Base-by-base conservation (phyloP, 2,797 vertebrate species). In the Gallinago stenura region DNA sequence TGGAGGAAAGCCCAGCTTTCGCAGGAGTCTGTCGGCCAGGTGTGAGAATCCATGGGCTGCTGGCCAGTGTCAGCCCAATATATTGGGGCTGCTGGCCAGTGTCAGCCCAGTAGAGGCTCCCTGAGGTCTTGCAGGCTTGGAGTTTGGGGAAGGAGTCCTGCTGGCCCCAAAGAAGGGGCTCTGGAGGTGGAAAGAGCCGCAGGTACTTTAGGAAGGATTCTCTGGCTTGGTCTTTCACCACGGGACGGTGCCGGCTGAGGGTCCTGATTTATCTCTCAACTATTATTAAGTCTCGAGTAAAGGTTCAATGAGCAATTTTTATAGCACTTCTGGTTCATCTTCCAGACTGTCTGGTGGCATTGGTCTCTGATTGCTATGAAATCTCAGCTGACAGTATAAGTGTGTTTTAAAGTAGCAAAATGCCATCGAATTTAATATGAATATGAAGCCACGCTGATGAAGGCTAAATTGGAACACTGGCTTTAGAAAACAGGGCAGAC, bases 1-100 rank as follows among this genome's bases (percentile, higher is more conserved):
- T 93, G 87, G 60, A 89, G 71, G 87, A 91, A 73, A 96, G 90
- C 92, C 92, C 78, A 85, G 72, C 61, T 97, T 97, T 96, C 91
- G 93, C 92, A 93, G 84, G 87, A 93, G 83, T 70, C 96, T 91
- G 73, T 94, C 12, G 35, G 72, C 91, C 43, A 97, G 95, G 91
- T 97, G 84, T 95, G 83, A 93, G 95, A 88, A 89, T 91, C 62
- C 13, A 2, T 70, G 88, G 94, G 95, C 94, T 95, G 87, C 89
- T 93, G 90, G 94, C 96, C 94, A 95, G 83, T 66, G 71, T 96
- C 82, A 96, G 77, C 83, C n/a, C 80, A 45, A 37, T 92, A 24
- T 56, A 79, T 76, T 56, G 77, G 75, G 37, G 58, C 66, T 92
- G 51, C 6, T 54, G 72, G 88, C 88, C 95, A 96, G 80, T 76